Base-by-base conservation (phyloP, 2,797 vertebrate genomes). In the Cyclura pinguis region DNA sequence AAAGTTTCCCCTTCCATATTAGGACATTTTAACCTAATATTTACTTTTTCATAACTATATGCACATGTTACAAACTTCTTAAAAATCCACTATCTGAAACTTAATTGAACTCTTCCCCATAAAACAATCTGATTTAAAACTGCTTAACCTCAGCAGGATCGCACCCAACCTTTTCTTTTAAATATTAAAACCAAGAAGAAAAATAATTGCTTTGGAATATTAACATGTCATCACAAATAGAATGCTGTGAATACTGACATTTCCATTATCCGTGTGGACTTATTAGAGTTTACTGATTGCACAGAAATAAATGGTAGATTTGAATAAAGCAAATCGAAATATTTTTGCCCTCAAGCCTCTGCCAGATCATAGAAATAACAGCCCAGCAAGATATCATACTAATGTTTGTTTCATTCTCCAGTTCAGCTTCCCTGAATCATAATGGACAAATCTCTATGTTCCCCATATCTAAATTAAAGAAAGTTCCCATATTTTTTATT, bases 401-500 rank as follows among this genome's bases (percentile, higher is more conserved):
- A 90, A 74, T 35, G 52, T 81, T 76, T 16, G 47, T 72, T 90
- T 88, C 55, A 90, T 52, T 94, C 76, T 84, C 16, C 84, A 94
- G 83, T 93, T 91, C 55, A 84, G 50, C 6, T 76, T 93, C 57
- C 93, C 76, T 92, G 85, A 93, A 92, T 94, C 50, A 88, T 52
- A 94, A 62, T 76, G 24, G 8, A 55, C 93, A 95, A 27, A 93
- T 93, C 94, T 57, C 4, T 50, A 38, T 94, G 32, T 13, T 91
- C 80, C 62, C 32, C 57, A 16, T 6, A 80, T 86, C 80, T 18
- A 87, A 89, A 93, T 86, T 91, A 87, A 95, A 93, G 94, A 78
- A 6, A 18, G 9, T 85, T 89, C 94, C 95, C 80, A 91, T 88
- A 89, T 92, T 94, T 89, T 94, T 91, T 84, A 91, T 93, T 94